Evolutionary conservation across 2,888 invertebrate species (phyloP).

Genomic region (Stratiomys singularior): DNA sequence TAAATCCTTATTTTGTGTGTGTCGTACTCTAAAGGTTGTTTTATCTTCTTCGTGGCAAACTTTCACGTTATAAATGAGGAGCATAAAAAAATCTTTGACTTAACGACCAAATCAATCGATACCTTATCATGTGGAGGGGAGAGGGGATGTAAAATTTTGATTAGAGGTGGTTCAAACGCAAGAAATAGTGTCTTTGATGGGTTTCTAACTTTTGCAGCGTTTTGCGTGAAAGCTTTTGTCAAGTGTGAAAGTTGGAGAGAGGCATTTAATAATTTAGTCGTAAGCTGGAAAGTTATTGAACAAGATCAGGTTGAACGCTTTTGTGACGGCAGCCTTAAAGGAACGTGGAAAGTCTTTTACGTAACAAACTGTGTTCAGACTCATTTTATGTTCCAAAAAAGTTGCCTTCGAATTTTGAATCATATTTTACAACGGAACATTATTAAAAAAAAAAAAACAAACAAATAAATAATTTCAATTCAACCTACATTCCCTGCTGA

Average conservation of each 20-base stretch:
- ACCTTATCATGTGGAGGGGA: neutral
- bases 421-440: no score
- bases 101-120: constrained; percentile 30
- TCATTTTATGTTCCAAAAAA: no score
- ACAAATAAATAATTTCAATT: no score
- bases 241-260: neutral
- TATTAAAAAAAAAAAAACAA: no score
- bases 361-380: no score
- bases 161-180: neutral
- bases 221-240: neutral
- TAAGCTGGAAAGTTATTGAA: neutral
- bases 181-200: neutral
- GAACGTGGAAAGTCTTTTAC: no score
- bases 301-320: no score
- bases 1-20: constrained; percentile 24
- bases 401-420: no score
- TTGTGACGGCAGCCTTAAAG: no score
- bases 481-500: no score
- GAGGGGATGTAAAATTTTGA: neutral
- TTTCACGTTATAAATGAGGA: neutral
- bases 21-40: neutral
- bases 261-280: neutral
- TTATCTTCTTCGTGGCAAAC: constrained; percentile 27
- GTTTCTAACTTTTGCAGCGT: neutral
- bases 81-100: neutral